Base-by-base conservation (phyloP, 2,888 invertebrate genomes). In the Antheraea yamamai region DNA sequence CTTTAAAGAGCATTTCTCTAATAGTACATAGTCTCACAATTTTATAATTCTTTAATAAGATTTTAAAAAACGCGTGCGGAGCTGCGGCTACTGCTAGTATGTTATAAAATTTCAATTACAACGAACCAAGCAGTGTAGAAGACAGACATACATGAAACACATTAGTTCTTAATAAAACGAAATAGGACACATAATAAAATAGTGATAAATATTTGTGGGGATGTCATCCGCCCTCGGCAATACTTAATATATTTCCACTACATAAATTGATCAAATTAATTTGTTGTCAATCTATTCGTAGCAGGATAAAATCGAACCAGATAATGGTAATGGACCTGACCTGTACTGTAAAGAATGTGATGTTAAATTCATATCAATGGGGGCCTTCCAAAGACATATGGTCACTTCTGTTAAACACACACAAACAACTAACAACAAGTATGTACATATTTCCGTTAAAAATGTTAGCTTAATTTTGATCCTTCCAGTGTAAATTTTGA, bases 321-420 rank as follows among this genome's bases (percentile, higher is more conserved):
- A 77, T 1, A 76, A 74, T n/a, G 78, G 51, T 12, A 80, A 80
- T 16, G 81, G 78, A 0, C 77, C 87, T 1, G 89, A 88, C 2
- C 92, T 89, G 10, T 93, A 90, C 79, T 95, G 94, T 79, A 84
- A 83, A 72, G 86, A 88, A 23, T 95, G 94, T 77, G 91, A 93
- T 81, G 91, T 95, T 20, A 88, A 91, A 79, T 94, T 95, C 78
- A 79, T 88, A 0, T 90, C 91, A 0, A 79, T 78, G 51, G 92
- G 92, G 76, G 94, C 93, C 20, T 93, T 85, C 84, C 91, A 92
- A 79, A 83, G 94, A 7, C 94, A 95, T 80, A 88, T 91, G 89
- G 91, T 93, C 77, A 94, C 91, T 39, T 92, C 94, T 0, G 86
- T 87, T 74, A 94, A 92, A 72, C 83, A 88, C 82, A 82, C 83